These are phyloP conservation scores for Torymus aiolomorphi DNA, from an alignment of 2,888 invertebrate species.

Conservation along the genomic window DNA sequence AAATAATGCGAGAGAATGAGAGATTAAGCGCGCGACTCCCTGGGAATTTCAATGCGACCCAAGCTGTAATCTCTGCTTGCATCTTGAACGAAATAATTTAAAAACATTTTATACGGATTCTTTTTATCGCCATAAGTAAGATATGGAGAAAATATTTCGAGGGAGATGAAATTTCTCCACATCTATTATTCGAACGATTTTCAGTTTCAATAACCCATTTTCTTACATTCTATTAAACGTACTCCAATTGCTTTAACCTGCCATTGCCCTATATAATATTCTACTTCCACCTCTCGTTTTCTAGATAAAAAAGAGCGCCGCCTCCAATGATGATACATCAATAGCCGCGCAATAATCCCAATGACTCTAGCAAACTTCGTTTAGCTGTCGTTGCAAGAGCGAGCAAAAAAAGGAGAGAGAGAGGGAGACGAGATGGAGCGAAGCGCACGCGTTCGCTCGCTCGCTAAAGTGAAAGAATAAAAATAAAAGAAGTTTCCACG, in stretches of 20 bases:
- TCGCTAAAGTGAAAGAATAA: constrained; percentile 39
- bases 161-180: too few species aligned
- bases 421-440: constrained; percentile 15
- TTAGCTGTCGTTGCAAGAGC: constrained; percentile 3
- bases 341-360: constrained; percentile 50
- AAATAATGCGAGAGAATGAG: constrained; percentile 10
- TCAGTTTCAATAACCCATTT: too few species aligned
- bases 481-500: constrained; percentile 48
- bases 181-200: too few species aligned
- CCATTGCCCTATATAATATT: too few species aligned
- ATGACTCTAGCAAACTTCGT: constrained; percentile 29
- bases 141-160: too few species aligned
- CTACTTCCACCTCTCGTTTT: too few species aligned
- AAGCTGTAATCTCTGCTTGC: not conserved
- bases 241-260: too few species aligned
- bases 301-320: too few species aligned
- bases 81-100: constrained; percentile 2
- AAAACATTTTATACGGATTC: constrained; percentile 32
- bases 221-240: too few species aligned
- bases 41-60: constrained; percentile 1
- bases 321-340: not conserved
- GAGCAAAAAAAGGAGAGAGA: constrained; percentile 21
- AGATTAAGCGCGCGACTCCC: not conserved
- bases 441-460: too few species aligned
- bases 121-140: too few species aligned